Evolutionary conservation across 1,140 invertebrate genomes (phyloP).

Genomic region (Drosophila simulans): DNA sequence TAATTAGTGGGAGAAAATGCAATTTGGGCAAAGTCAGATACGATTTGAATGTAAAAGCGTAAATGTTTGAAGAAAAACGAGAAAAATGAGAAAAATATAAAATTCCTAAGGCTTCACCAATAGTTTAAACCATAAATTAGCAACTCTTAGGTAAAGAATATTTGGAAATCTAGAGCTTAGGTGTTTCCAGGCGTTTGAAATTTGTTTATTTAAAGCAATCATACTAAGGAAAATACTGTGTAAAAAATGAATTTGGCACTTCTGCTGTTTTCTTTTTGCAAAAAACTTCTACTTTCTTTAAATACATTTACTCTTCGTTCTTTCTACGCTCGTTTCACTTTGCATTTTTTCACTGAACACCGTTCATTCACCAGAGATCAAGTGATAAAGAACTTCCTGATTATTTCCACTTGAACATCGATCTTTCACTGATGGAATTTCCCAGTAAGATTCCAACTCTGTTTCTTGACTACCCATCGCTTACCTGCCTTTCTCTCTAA

Average conservation of each 20-base stretch:
- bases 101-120: neutral
- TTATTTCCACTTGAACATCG: slow-evolving; percentile 32
- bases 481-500: slow-evolving; percentile 60
- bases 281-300: neutral
- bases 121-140: too few species aligned
- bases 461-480: slow-evolving; percentile 7
- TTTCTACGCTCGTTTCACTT: slow-evolving; percentile 22
- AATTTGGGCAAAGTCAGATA: slow-evolving; percentile 25
- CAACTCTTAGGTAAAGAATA: too few species aligned
- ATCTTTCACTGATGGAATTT: slow-evolving; percentile 36
- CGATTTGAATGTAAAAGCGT: neutral
- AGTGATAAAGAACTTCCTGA: slow-evolving; percentile 44
- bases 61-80: neutral
- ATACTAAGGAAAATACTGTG: too few species aligned
- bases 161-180: too few species aligned
- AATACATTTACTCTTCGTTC: slow-evolving; percentile 3
- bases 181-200: too few species aligned
- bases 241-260: too few species aligned
- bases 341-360: slow-evolving; percentile 8
- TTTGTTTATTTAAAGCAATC: too few species aligned
- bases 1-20: slow-evolving; percentile 23
- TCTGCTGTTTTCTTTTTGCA: neutral
- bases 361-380: slow-evolving; percentile 27
- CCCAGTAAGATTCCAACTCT: slow-evolving; percentile 21
- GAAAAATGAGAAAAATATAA: too few species aligned